Evolutionary conservation across 1,140 invertebrate species (phyloP).

Genomic region (Apolygus lucorum): DNA sequence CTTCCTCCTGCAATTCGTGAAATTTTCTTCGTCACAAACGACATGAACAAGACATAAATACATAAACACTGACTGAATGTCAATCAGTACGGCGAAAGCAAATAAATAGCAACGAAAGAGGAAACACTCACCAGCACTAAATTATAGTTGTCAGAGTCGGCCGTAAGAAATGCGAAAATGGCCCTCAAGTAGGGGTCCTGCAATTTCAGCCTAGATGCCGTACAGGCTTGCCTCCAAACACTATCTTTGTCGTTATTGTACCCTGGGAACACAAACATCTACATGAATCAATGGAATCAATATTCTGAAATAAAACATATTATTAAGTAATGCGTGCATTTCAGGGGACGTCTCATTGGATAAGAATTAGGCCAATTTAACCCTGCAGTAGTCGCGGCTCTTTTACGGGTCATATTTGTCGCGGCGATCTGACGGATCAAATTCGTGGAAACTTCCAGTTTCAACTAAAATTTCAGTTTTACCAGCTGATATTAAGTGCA

Average conservation of each 20-base stretch:
- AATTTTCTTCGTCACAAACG: no score
- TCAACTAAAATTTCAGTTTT: no score
- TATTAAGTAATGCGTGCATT: no score
- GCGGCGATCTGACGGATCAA: no score
- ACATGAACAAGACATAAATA: no score
- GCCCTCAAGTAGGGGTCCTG: slow-evolving; percentile 82
- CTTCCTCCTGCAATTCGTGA: slow-evolving; percentile 58
- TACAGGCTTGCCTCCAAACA: slow-evolving; percentile 74
- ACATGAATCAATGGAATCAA: no score
- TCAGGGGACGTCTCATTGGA: no score
- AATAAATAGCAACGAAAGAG: slow-evolving; percentile 21
- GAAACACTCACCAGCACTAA: slow-evolving; percentile 60
- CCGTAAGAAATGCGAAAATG: slow-evolving; percentile 84
- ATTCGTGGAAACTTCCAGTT: no score
- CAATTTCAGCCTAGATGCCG: slow-evolving; percentile 57
- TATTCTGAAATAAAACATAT: no score
- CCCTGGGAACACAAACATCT: slow-evolving; percentile 45
- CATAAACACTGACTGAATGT: not conserved
- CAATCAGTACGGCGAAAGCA: not conserved
- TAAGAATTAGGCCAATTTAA: not conserved
- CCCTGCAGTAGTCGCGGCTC: no score
- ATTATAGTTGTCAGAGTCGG: slow-evolving; percentile 67
- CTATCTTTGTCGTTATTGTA: slow-evolving; percentile 73
- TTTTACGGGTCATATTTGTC: no score
- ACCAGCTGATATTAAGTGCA: no score